Percentiles rank a stretch among this genome's conserved stretches.
Evolutionary conservation across 2,888 invertebrate species (phyloP).

Genomic region (Drosophila atripex): DNA sequence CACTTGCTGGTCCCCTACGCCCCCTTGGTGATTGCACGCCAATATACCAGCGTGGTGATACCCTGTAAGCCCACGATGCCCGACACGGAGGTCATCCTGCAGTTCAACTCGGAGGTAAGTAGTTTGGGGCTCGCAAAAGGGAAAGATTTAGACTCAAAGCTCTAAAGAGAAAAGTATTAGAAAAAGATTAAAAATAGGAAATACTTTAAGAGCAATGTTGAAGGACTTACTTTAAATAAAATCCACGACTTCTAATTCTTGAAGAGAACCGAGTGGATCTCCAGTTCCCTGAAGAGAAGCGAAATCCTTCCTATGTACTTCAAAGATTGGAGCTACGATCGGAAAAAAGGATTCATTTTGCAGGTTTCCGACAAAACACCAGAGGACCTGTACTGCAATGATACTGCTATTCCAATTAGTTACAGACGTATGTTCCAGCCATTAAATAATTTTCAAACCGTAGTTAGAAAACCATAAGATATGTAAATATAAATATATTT

Average conservation of each 20-base stretch:
- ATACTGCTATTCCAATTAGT: neutral
- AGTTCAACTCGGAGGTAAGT: conserved; percentile 82
- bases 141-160: neutral
- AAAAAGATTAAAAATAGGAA: neutral
- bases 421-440: conserved; percentile 16
- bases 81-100: conserved; percentile 84
- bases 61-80: conserved; percentile 88
- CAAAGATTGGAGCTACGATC: conserved; percentile 60
- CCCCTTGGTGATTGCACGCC: conserved; percentile 80
- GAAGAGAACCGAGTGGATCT: conserved; percentile 37
- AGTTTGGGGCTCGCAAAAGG: neutral
- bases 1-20: conserved; percentile 84
- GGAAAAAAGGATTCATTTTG: conserved; percentile 72
- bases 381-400: conserved; percentile 50
- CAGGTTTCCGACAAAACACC: conserved; percentile 53
- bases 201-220: neutral
- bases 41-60: conserved; percentile 85
- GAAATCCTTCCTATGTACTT: conserved; percentile 51
- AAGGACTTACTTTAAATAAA: neutral
- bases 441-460: neutral
- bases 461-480: neutral
- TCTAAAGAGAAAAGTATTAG: neutral
- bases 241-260: conserved; percentile 15
- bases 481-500: neutral
- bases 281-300: conserved; percentile 58